Base-by-base conservation (phyloP, 2,888 invertebrate genomes). In the Anagyrus pseudococci region DNA sequence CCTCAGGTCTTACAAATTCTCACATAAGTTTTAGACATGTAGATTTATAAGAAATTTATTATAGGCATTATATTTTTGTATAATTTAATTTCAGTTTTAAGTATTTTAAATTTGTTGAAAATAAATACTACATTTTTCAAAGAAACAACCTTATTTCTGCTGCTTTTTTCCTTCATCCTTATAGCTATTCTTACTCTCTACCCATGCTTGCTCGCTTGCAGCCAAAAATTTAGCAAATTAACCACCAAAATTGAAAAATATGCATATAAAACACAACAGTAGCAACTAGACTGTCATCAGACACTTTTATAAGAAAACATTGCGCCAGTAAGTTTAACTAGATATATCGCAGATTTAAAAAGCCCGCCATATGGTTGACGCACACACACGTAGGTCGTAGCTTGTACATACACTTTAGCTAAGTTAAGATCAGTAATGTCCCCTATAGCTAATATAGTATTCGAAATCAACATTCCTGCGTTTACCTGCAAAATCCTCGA, bases 41-140 rank as follows among this genome's bases (percentile, higher is more conserved):
- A 59, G 41, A 52, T 48, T 46, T 54, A 47, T 53, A 48, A 17
- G 37, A 53, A 47, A 20, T 59, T 50, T 43, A 55, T 50, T 43
- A 29, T 55, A 55, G 44, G 43, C 23, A 55, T 61, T 61, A 54
- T 60, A 48, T 49, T 60, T 47, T 43, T 60, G 60, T 60, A 60
- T 53, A 54, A 60, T 60, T 48, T 54, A 54, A 43, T 54, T 54
- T 54, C 33, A 26, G 37, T 48, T 59, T 60, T 54, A 41, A 48
- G 23, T 54, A 53, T 48, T 53, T 54, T 44, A 26, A 60, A 48
- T 53, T 40, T 49, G 54, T 60, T 54, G 48, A 60, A 60, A 60
- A 60, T 52, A 54, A 54, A 48, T 25, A 60, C 15, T 44, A 44
- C 54, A 54, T 49, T 54, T 54, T 44, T 22, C 25, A 59, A 47